Base-by-base conservation (phyloP, 2,888 invertebrate species). In the Linnaemya tessellans region DNA sequence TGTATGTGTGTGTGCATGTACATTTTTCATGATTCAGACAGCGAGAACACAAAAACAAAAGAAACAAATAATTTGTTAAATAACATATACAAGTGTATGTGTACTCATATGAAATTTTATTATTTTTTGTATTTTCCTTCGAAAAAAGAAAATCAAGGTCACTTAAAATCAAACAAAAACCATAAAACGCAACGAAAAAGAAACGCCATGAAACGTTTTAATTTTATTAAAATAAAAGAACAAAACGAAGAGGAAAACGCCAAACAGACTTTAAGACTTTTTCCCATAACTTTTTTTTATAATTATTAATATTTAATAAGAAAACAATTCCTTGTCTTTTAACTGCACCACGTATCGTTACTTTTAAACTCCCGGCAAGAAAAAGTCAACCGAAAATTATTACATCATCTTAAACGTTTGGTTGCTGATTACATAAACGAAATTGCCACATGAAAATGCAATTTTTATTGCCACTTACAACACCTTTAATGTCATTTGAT, bases 401-500 rank as follows among this genome's bases (percentile, higher is more conserved):
- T 65, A 38, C 49, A 65, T 60, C 38, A 51, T 25, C 49, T 78
- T 35, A 41, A 49, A 60, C 46, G 38, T 51, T 60, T 35, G 51
- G 18, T 58, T 51, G 70, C 43, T 56, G 35, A 54, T 64, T 46
- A 11, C 25, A 70, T 43, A 79, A 79, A 68, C 49, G 22, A 79
- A 64, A 79, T 60, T 54, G 62, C 41, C 54, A 54, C 43, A 60
- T 78, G 51, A 71, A 73, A 67, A 80, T 74, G 58, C 67, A 80
- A 74, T 67, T 74, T 74, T 60, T 60, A 41, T 58, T 73, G 18
- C 70, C 74, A 70, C 80, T 73, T 73, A 73, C 41, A 75, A 75
- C 74, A 70, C 75, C 65, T 77, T 84, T 73, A 80, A 80, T 75
- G 71, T 73, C 71, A 77, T 68, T 77, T 77, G 68, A 67, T 62